Evolutionary conservation across 1,140 invertebrate species (phyloP).

Genomic region (Drosophila triauraria): DNA sequence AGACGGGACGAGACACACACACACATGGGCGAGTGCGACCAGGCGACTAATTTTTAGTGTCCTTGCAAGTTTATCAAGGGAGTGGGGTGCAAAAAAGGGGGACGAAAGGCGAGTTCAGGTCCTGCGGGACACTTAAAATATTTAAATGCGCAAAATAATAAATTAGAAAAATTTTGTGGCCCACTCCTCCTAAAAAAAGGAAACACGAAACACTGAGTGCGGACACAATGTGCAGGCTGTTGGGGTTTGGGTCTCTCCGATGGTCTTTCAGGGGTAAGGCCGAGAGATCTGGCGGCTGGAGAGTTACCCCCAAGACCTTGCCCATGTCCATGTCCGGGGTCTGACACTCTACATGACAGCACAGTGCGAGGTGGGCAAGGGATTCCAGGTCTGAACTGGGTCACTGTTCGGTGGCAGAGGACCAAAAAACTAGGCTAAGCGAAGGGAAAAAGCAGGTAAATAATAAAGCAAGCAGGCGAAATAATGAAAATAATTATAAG

Average conservation of each 20-base stretch:
- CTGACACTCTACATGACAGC: constrained; percentile 65
- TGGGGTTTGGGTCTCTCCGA: not conserved
- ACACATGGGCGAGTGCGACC: constrained; percentile 41
- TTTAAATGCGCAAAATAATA: constrained; percentile 84
- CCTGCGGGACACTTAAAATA: constrained; percentile 81
- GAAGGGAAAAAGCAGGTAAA: constrained; percentile 19
- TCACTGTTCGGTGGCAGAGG: constrained; percentile 17
- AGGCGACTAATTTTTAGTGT: constrained; percentile 81
- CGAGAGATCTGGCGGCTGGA: constrained; percentile 20
- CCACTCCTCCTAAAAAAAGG: constrained; percentile 23
- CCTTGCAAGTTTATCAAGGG: constrained; percentile 75
- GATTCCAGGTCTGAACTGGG: constrained; percentile 35
- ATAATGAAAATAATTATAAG: constrained; percentile 18
- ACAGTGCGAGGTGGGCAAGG: constrained; percentile 19
- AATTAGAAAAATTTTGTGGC: constrained; percentile 72
- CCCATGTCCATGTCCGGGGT: constrained; percentile 42
- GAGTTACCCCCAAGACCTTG: constrained; percentile 22
- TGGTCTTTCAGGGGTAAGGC: constrained; percentile 5
- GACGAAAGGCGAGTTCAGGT: constrained; percentile 50
- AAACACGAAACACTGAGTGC: constrained; percentile 51
- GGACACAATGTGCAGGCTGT: constrained; percentile 23
- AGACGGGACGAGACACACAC: constrained; percentile 1
- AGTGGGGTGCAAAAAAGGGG: constrained; percentile 8
- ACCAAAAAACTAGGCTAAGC: constrained; percentile 5
- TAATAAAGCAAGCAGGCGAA: constrained; percentile 47